phyloP scores from a whole-genome alignment of 2,888 invertebrate species.

The Mythimna pallens region DNA sequence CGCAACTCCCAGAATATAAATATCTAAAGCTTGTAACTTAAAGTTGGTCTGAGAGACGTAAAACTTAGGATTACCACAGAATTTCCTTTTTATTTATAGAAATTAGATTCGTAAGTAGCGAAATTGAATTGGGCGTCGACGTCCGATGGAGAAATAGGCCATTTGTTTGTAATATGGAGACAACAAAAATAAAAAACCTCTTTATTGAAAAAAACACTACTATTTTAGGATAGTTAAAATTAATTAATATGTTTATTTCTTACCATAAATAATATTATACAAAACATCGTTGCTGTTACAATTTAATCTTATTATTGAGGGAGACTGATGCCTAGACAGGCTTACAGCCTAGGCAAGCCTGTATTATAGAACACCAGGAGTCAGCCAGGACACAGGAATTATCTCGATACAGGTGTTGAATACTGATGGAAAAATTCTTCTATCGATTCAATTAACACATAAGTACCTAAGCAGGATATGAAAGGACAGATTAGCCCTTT shows the following conservation, averaged over 20 bases:
- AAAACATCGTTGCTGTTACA: too few relatives aligned
- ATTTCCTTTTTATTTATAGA: constrained; percentile 17
- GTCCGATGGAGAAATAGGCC: constrained; percentile 17
- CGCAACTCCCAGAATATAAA: background rate
- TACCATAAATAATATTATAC: too few relatives aligned
- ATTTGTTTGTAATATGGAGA: constrained; percentile 25
- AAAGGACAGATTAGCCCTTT: background rate
- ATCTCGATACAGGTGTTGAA: too few relatives aligned
- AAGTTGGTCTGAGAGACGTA: constrained; percentile 9
- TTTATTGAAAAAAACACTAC: constrained; percentile 29
- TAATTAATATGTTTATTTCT: too few relatives aligned
- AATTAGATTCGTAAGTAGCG: constrained; percentile 28
- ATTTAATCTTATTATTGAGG: too few relatives aligned
- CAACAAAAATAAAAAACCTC: constrained; percentile 14
- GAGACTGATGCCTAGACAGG: too few relatives aligned
- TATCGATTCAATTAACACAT: background rate
- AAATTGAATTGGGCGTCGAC: constrained; percentile 21
- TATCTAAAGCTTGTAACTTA: constrained; percentile 5
- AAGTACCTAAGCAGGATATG: background rate
- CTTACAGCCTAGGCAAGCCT: too few relatives aligned
- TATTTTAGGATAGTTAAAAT: background rate
- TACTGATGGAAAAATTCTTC: too few relatives aligned
- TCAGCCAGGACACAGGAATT: too few relatives aligned
- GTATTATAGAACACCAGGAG: too few relatives aligned
- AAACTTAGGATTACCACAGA: constrained; percentile 13